phyloP scores from a whole-genome alignment of 2,888 invertebrate species.

The Congeria kusceri region DNA sequence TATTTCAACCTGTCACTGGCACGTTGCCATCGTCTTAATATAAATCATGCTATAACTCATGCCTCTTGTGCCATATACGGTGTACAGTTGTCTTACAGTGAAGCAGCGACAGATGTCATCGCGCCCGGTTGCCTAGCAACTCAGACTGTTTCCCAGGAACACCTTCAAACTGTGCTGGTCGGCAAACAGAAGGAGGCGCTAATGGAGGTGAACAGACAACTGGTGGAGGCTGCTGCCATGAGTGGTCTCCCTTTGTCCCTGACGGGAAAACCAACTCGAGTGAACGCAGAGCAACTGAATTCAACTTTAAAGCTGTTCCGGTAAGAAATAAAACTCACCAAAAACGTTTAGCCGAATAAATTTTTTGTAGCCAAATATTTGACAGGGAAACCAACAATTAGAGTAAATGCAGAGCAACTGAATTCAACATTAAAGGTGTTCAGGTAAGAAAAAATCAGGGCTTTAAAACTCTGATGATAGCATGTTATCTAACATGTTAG shows the following conservation, averaged over 20 bases:
- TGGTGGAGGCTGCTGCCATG: conserved; percentile 81
- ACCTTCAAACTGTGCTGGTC: conserved; percentile 72
- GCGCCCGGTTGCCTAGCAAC: conserved; percentile 80
- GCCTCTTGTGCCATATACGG: too few relatives aligned
- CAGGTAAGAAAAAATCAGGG: too few relatives aligned
- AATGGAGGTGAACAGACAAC: conserved; percentile 83
- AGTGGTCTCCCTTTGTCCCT: conserved; percentile 79
- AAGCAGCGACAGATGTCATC: conserved; percentile 42
- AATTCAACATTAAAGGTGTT: conserved; percentile 74
- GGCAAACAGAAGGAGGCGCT: conserved; percentile 82
- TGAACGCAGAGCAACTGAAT: conserved; percentile 76
- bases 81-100: conserved; percentile 53
- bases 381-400: conserved; percentile 71
- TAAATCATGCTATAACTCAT: too few relatives aligned
- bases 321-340: too few relatives aligned
- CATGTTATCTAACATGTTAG: too few relatives aligned
- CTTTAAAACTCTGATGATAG: too few relatives aligned
- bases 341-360: too few relatives aligned
- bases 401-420: conserved; percentile 76
- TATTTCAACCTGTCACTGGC: too few relatives aligned
- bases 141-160: conserved; percentile 62
- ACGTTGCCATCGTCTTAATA: too few relatives aligned
- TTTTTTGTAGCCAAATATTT: too few relatives aligned
- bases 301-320: conserved; percentile 75
- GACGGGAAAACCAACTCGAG: conserved; percentile 75